These are phyloP conservation scores for Apogon hyalosoma DNA, from an alignment of 2,797 vertebrate genomes.

Conservation along the genomic window DNA sequence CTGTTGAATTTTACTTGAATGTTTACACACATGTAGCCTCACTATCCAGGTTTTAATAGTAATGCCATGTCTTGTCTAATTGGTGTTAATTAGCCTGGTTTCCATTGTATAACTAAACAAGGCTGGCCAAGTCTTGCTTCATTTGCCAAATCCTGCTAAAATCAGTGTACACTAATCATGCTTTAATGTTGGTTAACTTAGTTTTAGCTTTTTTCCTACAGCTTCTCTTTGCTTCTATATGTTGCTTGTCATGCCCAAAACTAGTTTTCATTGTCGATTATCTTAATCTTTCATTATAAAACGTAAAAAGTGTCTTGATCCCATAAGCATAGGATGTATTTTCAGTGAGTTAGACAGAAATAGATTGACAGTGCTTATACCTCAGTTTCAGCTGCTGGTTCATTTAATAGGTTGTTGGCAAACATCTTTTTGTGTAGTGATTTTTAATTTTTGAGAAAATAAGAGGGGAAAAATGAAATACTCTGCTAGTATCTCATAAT, in stretches of 20 bases:
- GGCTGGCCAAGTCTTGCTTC: conserved; percentile 20
- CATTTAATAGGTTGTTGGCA: not conserved
- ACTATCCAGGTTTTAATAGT: conserved; percentile 27
- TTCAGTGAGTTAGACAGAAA: conserved; percentile 16
- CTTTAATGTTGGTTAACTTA: conserved; percentile 56
- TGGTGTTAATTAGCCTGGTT: conserved; percentile 40
- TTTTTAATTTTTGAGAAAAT: conserved; percentile 7
- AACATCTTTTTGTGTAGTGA: not conserved
- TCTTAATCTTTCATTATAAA: conserved; percentile 3
- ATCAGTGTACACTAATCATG: conserved; percentile 26
- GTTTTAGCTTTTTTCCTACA: conserved; percentile 34
- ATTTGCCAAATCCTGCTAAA: conserved; percentile 38
- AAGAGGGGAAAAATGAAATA: not conserved
- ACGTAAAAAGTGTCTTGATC: not conserved
- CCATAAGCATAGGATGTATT: conserved; percentile 4
- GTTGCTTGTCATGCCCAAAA: conserved; percentile 26
- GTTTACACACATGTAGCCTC: conserved; percentile 43
- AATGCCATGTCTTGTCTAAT: conserved; percentile 30
- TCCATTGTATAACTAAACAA: conserved; percentile 28
- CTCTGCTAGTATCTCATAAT: not conserved
- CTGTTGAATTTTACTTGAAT: conserved; percentile 48
- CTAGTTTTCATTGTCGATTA: conserved; percentile 1
- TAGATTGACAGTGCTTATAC: conserved; percentile 11
- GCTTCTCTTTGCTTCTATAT: conserved; percentile 31
- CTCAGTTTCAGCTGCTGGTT: conserved; percentile 28